phyloP scores from a whole-genome alignment of 2,113 vertebrate genomes.

The cattle (Bos taurus) region ARS-UCD2.0 NC_037340.1:76710501-76711000 shows the following conservation, averaged over 20 bases:
- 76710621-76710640: background rate
- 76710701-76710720: background rate
- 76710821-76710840: background rate
- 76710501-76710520: background rate
- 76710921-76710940: background rate
- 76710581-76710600: background rate
- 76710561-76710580: rapidly evolving
- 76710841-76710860: background rate
- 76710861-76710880: background rate
- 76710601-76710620: background rate
- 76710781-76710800: background rate
- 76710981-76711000: background rate
- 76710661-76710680: background rate
- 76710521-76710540: background rate
- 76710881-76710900: background rate
- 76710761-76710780: background rate
- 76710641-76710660: background rate
- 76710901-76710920: background rate
- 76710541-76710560: background rate
- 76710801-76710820: background rate
- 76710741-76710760: background rate
- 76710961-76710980: background rate
- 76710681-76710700: background rate
- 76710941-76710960: background rate
- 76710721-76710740: background rate